These are phyloP conservation scores for Drosophila pallidifrons DNA, from an alignment of 1,140 invertebrate genomes.

Conservation along the genomic window DNA sequence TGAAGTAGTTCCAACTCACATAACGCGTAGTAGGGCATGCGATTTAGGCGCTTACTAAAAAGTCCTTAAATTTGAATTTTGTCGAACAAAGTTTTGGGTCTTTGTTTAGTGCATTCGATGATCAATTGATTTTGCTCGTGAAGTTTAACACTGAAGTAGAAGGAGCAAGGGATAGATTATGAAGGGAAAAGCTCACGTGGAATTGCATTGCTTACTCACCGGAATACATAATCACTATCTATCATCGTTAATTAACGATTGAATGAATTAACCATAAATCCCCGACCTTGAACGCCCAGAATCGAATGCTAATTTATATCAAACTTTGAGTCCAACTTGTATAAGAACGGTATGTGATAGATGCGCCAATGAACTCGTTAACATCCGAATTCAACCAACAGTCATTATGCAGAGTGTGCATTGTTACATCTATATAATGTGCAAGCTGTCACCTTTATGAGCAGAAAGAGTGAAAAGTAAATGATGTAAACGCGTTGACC, in stretches of 20 bases:
- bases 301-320: conserved; percentile 77
- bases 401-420: conserved; percentile 73
- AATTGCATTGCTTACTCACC: conserved; percentile 53
- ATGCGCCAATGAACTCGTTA: conserved; percentile 77
- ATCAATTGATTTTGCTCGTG: conserved; percentile 81
- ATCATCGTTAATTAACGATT: conserved; percentile 68
- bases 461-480: conserved; percentile 76
- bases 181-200: neutral
- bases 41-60: conserved; percentile 76
- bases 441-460: conserved; percentile 71
- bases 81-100: conserved; percentile 81
- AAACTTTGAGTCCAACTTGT: conserved; percentile 80
- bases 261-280: conserved; percentile 82
- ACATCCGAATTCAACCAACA: conserved; percentile 76
- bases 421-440: conserved; percentile 76
- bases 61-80: conserved; percentile 81
- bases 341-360: conserved; percentile 80
- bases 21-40: conserved; percentile 76
- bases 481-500: conserved; percentile 79
- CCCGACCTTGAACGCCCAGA: conserved; percentile 80
- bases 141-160: conserved; percentile 65
- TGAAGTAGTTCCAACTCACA: conserved; percentile 53
- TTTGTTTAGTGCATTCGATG: conserved; percentile 68
- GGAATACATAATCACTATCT: conserved; percentile 71
- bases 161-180: neutral